A percentile compares a stretch with the other conserved stretches of the same genome.
Evolutionary conservation across 2,888 invertebrate genomes (phyloP).

Genomic region (Noctua janthina): DNA sequence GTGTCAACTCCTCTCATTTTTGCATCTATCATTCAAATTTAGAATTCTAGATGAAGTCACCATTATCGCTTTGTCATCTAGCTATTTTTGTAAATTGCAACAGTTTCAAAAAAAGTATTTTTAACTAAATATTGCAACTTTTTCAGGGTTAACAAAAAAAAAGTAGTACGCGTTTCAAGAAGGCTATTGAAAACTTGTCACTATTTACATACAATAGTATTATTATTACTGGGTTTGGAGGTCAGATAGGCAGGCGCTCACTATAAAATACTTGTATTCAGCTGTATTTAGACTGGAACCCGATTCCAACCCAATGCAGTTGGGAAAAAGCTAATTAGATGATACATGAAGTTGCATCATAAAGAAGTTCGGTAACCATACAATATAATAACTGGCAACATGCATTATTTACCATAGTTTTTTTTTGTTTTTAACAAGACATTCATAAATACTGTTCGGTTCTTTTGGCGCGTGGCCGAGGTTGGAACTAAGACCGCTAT

Average conservation of each 20-base stretch:
- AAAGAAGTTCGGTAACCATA: neutral
- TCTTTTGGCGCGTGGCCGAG: neutral
- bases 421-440: conserved; percentile 2
- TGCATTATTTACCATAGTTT: neutral
- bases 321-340: neutral
- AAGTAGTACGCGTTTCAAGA: neutral
- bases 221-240: neutral
- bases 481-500: neutral
- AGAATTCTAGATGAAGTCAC: neutral
- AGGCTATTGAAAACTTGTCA: neutral
- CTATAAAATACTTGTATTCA: neutral
- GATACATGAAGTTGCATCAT: neutral
- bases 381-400: neutral
- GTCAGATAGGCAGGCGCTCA: neutral
- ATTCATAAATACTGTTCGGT: conserved; percentile 2
- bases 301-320: neutral
- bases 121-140: neutral
- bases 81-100: neutral
- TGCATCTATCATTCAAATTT: neutral
- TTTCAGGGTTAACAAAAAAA: neutral
- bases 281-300: neutral
- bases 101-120: neutral
- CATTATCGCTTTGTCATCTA: neutral
- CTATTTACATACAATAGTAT: neutral
- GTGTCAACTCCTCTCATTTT: neutral